Evolutionary conservation across 1,140 invertebrate species (phyloP), one percentile per base, ranked within the genome.

Genomic region (Panagrolaimus sp.): DNA sequence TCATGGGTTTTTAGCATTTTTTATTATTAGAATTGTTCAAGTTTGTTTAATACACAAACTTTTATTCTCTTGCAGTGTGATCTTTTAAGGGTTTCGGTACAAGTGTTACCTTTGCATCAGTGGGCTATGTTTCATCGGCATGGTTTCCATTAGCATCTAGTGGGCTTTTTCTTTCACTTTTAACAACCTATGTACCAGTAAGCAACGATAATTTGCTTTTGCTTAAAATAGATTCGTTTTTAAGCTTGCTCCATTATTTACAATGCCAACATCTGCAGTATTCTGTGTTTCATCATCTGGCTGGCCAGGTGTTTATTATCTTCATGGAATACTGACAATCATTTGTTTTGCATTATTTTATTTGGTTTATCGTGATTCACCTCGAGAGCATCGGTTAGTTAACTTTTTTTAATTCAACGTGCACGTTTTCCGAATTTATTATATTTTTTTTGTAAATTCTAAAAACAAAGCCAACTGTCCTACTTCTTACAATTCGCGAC

Each of bases 41-140:
- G 79, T 81, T n/a, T 62, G 82, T 53, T 74, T 76, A 3, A 47
- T 73, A n/a, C n/a, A n/a, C n/a, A n/a, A n/a, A n/a, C n/a, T n/a
- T n/a, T n/a, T n/a, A n/a, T n/a, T n/a, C n/a, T n/a, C n/a, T n/a
- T n/a, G n/a, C n/a, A n/a, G n/a, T n/a, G n/a, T n/a, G n/a, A n/a
- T n/a, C n/a, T n/a, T n/a, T n/a, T n/a, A 11, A 57, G 27, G 51
- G 79, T 14, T 67, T 83, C 46, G 79, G 76, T 5, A 47, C 72
- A n/a, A 66, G 81, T n/a, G 76, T 74, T n/a, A 61, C 72, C 11
- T 82, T 72, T 53, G 69, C 81, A 14, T 75, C 81, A 5, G 72
- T 69, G 5, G 79, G 74, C 43, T 66, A 64, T 13, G 74, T 81
- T 38, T 70, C 72, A 11, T 53, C 70, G 2, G 57, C 74, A 44